Base-by-base conservation (phyloP, 1,140 invertebrate species). In the Drosophila sturtevanti region DNA sequence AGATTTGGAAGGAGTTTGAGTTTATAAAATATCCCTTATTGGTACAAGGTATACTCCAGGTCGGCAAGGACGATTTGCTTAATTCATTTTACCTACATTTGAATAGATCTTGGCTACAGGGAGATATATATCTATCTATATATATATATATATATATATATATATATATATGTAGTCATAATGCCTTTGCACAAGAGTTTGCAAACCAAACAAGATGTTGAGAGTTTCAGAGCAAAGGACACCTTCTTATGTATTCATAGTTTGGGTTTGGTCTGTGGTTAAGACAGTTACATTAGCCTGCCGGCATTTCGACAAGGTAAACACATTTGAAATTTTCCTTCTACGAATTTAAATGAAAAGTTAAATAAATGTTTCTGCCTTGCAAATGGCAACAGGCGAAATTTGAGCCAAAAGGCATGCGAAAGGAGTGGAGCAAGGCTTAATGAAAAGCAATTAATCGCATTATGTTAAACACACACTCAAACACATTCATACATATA, bases 401-500 rank as follows among this genome's bases (percentile, higher is more conserved):
- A 16, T 31, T 31, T 31, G 27, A 12, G 34, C 10, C 10, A 31
- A 14, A 4, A 31, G 41, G 14, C 38, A 16, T 16, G 38, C 38
- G 16, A 44, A 44, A 16, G 38, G 16, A 18, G 1, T 34, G 54
- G 59, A 72, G 63, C 58, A 5, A 16, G 60, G 72, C 75, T 82
- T 87, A 86, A 86, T 87, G 84, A 89, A 87, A 87, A 87, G 79
- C 85, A 87, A 87, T 87, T 87, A 87, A 87, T 87, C 82, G 84
- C 75, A 87, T 87, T 87, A 82, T 87, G 75, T 89, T 89, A 65
- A 77, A 60, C 80, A 86, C 78, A 85, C 72, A 87, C 56, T 61
- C 41, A 44, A 38, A 27, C 24, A 21, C 24, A 66, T 16, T 18
- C n/a, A 38, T 4, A 4, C 41, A 48, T 10, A 16, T 4, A 7